Evolutionary conservation across 2,888 invertebrate species (phyloP).

Genomic region (Drosophila lacicola): DNA sequence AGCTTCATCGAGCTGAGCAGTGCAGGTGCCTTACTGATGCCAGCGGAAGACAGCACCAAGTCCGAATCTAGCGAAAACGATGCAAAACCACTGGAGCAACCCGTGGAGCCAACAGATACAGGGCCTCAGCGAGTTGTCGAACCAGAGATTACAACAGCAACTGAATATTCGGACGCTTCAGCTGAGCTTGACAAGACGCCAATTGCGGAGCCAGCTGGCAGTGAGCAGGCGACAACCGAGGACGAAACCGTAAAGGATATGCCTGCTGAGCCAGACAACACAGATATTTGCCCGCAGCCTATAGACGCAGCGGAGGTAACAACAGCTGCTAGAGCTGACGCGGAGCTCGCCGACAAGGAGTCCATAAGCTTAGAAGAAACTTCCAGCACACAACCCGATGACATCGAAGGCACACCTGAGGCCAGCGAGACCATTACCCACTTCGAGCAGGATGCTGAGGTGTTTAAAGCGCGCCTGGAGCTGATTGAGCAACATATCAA

Average conservation of each 20-base stretch:
- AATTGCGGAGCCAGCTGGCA: background rate
- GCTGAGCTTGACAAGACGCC: background rate
- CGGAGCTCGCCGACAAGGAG: background rate
- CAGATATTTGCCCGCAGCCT: background rate
- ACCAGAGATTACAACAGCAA: background rate
- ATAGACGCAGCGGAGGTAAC: background rate
- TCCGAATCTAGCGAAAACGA: background rate
- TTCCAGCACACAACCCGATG: background rate
- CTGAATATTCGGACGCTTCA: background rate
- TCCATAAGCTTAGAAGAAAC: background rate
- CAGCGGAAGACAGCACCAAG: background rate
- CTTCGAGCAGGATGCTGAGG: conserved; percentile 63
- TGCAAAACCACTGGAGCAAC: background rate
- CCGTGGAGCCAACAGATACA: background rate
- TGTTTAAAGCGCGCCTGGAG: conserved; percentile 60
- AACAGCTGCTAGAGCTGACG: background rate
- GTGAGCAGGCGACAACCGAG: background rate
- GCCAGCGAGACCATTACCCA: conserved; percentile 55
- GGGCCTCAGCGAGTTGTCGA: background rate
- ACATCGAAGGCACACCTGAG: background rate
- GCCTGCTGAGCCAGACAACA: background rate
- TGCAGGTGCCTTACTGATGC: conserved; percentile 6
- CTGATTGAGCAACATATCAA: conserved; percentile 69
- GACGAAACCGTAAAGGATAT: background rate
- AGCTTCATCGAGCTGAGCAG: conserved; percentile 76